Base-by-base conservation (phyloP, 2,113 vertebrate genomes). In the Antechinus flavipes region DNA sequence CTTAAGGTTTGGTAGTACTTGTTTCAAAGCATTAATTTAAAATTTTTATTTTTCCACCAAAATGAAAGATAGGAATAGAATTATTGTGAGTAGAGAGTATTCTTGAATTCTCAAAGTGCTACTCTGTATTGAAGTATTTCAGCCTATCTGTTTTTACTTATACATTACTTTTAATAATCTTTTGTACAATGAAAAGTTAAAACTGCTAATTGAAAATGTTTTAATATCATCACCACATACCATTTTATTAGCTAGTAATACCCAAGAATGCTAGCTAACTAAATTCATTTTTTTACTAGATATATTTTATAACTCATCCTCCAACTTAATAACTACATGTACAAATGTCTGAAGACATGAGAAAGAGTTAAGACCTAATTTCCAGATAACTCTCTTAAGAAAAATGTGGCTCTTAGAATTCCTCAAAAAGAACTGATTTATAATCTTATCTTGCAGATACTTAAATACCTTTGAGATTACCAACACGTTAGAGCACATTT, bases 21-120 rank as follows among this genome's bases (percentile, higher is more conserved):
- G 22, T 16, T 95, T 42, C 91, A 90, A 90, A 94, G 55, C 22
- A 90, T 90, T 90, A 22, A 95, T n/a, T 90, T n/a, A 90, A 92
- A 93, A 89, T 76, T 47, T 90, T 30, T 46, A 25, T 27, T 90
- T 96, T 47, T 95, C 91, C 35, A 94, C 27, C 47, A 92, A 53
- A 35, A 9, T 23, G 84, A 84, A 96, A 5, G n/a, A 61, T 22
- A 8, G 5, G 52, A 91, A 58, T 19, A 93, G 22, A 22, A 84
- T 42, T 55, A 46, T 1, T 58, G 16, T 42, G 58, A 53, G 22
- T 84, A 91, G 92, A 52, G 19, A 93, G 0, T 50, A 23, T 49
- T 61, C 14, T 22, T 24, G 30, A 30, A 25, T 89, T 90, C 95
- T 90, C 55, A 46, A n/a, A 27, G 90, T 55, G 53, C 55, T n/a